Base-by-base conservation (phyloP, 2,888 invertebrate genomes). In the Xestia rhomboidea region DNA sequence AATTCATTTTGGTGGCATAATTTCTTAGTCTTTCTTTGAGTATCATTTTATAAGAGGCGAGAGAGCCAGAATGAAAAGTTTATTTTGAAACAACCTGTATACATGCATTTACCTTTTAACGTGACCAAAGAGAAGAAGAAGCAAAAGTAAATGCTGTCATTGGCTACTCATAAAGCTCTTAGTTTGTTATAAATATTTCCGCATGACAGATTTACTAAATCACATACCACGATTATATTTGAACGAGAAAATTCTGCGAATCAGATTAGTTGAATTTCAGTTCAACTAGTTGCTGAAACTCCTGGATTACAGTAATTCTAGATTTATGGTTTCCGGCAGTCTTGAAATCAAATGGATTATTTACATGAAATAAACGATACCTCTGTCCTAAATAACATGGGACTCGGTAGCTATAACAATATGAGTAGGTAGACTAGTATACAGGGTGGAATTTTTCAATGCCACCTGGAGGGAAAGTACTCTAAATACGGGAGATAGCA, bases 271-370 rank as follows among this genome's bases (percentile, higher is more conserved):
- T 5, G 34, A 68, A 27, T 74, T 68, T 74, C n/a, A 74, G 62
- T 34, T 74, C 49, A 57, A 38, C 68, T 15, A 63, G 62, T 60
- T 46, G 34, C 62, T 67, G 67, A 68, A 70, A 54, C 72, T 70
- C 49, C 70, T 73, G 81, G 75, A 83, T 84, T 75, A 84, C 68
- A 49, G 64, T 80, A 68, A 82, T 79, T 63, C 69, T 64, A 84
- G 62, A 79, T 46, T 70, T 66, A 60, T 66, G 46, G 62, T 54
- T 74, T 84, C 84, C 84, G 80, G 63, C 80, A 84, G 70, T 67
- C 72, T n/a, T 68, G 60, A 77, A 77, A 81, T 67, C 70, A 77
- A 67, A 68, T 68, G 24, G 66, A 82, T 77, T 77, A 82, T 82
- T 66, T 76, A 76, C 49, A 64, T 63, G 76, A 82, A 57, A 76